Percentiles rank a stretch among this genome's conserved stretches.
Evolutionary conservation across 1,140 invertebrate species (phyloP).

Genomic region (Antheraea mylitta): DNA sequence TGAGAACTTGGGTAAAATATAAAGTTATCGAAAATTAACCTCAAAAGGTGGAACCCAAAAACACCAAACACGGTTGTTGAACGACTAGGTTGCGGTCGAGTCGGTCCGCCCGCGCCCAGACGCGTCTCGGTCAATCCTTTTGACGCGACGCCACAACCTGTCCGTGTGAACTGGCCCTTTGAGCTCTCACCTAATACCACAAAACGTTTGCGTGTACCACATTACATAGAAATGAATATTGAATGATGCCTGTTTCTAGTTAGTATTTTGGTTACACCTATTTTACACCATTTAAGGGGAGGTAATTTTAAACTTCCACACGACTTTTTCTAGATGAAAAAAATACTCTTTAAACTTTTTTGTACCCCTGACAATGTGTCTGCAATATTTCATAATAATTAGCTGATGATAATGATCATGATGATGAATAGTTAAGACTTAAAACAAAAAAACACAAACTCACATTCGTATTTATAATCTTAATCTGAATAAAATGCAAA

Average conservation of each 20-base stretch:
- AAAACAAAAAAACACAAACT: no score
- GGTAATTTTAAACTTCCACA: no score
- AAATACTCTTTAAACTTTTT: no score
- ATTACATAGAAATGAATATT: conserved; percentile 11
- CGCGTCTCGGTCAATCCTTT: conserved; percentile 63
- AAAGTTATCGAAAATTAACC: conserved; percentile 8
- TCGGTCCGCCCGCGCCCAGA: conserved; percentile 30
- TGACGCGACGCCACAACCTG: conserved; percentile 41
- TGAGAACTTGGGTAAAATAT: conserved; percentile 10
- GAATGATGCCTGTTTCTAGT: background rate
- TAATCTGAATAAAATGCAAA: no score
- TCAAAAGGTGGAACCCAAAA: conserved; percentile 15
- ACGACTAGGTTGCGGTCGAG: conserved; percentile 48
- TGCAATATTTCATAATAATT: no score
- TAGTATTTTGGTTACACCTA: no score
- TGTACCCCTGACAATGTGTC: no score
- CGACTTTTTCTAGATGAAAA: no score
- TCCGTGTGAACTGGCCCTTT: conserved; percentile 60
- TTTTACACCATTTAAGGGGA: no score
- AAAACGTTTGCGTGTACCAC: conserved; percentile 46
- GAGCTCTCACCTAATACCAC: conserved; percentile 62
- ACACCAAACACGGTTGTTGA: conserved; percentile 31
- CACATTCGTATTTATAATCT: no score
- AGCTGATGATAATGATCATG: no score
- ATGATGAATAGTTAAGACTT: no score